These are phyloP conservation scores for Scotopteryx bipunctaria DNA, from an alignment of 2,888 invertebrate species.

Conservation along the genomic window DNA sequence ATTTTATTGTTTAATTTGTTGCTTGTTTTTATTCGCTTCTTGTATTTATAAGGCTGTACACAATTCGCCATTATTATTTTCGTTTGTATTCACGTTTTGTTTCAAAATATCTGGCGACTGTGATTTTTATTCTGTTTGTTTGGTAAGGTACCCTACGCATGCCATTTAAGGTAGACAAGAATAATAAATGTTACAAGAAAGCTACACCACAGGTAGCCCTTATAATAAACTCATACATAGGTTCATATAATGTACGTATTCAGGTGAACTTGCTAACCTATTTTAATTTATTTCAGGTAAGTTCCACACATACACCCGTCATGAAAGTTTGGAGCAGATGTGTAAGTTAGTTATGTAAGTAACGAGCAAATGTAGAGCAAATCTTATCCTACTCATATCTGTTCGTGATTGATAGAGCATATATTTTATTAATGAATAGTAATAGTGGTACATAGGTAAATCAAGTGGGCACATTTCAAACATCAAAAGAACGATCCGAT, in stretches of 20 bases:
- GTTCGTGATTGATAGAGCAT: too few relatives aligned
- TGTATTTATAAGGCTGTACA: constrained; percentile 37
- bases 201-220: too few relatives aligned
- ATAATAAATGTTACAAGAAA: too few relatives aligned
- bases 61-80: constrained; percentile 15
- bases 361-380: constrained; percentile 8
- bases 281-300: constrained; percentile 38
- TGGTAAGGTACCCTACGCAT: too few relatives aligned
- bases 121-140: too few relatives aligned
- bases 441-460: too few relatives aligned
- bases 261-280: constrained; percentile 12
- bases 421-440: too few relatives aligned
- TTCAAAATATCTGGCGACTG: background rate
- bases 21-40: constrained; percentile 36
- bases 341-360: constrained; percentile 13
- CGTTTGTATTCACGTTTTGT: background rate
- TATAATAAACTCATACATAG: too few relatives aligned
- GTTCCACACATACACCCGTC: constrained; percentile 12
- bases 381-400: too few relatives aligned
- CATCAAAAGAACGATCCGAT: too few relatives aligned
- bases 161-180: too few relatives aligned
- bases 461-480: too few relatives aligned
- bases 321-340: constrained; percentile 12
- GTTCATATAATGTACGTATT: background rate
- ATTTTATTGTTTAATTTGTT: constrained; percentile 63